Conservation (phyloP, 2,888 invertebrate species). For the Spodoptera picta region DNA sequence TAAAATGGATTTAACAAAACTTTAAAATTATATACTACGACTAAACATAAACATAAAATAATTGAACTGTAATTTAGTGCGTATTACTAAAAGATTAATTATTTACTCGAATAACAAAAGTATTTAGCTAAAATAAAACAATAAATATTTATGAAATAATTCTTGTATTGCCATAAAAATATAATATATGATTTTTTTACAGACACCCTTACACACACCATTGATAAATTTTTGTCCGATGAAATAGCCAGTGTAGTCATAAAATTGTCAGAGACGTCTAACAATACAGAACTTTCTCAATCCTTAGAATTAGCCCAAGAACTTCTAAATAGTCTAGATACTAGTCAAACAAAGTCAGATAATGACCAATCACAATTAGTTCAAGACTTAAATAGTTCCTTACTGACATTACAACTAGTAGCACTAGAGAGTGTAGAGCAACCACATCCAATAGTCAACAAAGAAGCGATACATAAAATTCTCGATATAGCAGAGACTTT, state of each 20-base stretch:
- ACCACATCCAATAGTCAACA: slow-evolving; percentile 7
- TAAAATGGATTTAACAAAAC: no score
- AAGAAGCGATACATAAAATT: slow-evolving; percentile 11
- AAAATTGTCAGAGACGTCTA: slow-evolving; percentile 8
- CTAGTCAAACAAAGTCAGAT: background rate
- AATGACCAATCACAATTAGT: slow-evolving; percentile 4
- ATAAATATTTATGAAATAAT: background rate
- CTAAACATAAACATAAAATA: no score
- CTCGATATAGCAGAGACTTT: slow-evolving; percentile 21
- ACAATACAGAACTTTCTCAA: slow-evolving; percentile 17
- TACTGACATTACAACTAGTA: slow-evolving; percentile 34
- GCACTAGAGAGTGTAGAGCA: slow-evolving; percentile 28
- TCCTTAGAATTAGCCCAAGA: slow-evolving; percentile 16
- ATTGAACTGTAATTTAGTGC: no score
- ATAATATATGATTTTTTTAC: slow-evolving; percentile 27
- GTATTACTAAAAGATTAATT: no score
- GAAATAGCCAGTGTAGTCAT: slow-evolving; percentile 11
- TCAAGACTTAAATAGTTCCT: slow-evolving; percentile 26
- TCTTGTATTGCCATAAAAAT: background rate
- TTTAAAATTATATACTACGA: no score
- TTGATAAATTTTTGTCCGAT: slow-evolving; percentile 24
- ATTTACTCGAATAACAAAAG: background rate
- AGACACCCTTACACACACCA: slow-evolving; percentile 24
- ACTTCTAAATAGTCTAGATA: slow-evolving; percentile 12
- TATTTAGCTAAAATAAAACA: no score